phyloP scores from a whole-genome alignment of 2,888 invertebrate genomes.

The Pseudanteris insignis region DNA sequence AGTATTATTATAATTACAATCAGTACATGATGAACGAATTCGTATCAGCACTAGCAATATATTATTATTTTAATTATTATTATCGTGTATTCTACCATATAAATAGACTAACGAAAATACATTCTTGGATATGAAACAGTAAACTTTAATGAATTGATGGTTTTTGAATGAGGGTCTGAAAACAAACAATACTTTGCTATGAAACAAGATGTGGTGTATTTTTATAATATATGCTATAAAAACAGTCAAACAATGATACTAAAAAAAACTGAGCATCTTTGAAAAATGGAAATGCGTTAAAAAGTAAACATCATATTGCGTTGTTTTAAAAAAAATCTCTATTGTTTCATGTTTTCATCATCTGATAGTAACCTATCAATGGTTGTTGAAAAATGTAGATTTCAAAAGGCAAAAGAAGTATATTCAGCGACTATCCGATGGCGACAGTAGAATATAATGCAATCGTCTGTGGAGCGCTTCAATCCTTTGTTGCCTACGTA shows the following conservation, averaged over 20 bases:
- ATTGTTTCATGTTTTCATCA: constrained; percentile 43
- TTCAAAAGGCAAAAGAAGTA: constrained; percentile 48
- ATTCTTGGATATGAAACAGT: no score
- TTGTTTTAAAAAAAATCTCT: constrained; percentile 22
- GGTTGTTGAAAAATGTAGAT: constrained; percentile 46
- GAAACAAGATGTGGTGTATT: no score
- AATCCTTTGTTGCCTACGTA: constrained; percentile 43
- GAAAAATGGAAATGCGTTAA: no score
- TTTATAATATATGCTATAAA: no score
- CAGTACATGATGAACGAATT: not conserved
- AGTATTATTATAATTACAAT: constrained; percentile 29
- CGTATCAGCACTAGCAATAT: not conserved
- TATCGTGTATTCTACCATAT: no score
- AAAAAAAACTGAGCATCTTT: no score
- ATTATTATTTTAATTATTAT: no score
- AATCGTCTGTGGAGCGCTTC: constrained; percentile 47
- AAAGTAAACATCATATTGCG: not conserved
- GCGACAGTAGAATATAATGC: constrained; percentile 46
- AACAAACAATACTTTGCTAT: no score
- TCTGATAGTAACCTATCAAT: constrained; percentile 36
- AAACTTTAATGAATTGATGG: no score
- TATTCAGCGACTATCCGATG: constrained; percentile 41
- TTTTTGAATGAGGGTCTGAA: no score
- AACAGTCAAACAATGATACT: no score
- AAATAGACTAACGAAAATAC: no score